A percentile compares a stretch with the other conserved stretches of the same genome.
Evolutionary conservation across 2,113 vertebrate genomes (phyloP).

Genomic region (Tylochromis polylepis): DNA sequence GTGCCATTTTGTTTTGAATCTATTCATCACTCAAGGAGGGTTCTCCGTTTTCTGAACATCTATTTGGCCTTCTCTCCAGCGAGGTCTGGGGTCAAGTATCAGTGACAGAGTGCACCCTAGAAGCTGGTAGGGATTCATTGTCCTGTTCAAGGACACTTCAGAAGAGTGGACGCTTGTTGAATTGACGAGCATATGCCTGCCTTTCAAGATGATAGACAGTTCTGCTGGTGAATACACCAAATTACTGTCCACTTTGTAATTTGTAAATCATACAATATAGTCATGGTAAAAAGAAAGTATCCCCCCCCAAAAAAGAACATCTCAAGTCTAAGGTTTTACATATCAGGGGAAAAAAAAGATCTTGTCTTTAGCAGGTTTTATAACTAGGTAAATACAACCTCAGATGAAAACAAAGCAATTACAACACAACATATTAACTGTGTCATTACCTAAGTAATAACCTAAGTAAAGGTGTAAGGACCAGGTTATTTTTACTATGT

Average conservation of each 20-base stretch:
- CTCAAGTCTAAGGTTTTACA: not conserved
- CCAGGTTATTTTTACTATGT: not conserved
- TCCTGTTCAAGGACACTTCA: slow-evolving; percentile 41
- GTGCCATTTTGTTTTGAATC: not conserved
- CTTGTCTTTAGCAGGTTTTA: not conserved
- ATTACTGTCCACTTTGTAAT: not conserved
- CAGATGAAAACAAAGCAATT: too few species aligned
- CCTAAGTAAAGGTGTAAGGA: not conserved
- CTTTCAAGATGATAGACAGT: slow-evolving; percentile 1
- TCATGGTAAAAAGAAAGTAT: not conserved
- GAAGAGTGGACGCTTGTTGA: not conserved
- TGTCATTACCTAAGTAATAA: not conserved
- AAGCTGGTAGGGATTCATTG: slow-evolving; percentile 2
- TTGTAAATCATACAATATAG: not conserved
- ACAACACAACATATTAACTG: not conserved
- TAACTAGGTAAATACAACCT: too few species aligned
- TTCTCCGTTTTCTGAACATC: slow-evolving; percentile 3
- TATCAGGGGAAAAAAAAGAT: too few species aligned
- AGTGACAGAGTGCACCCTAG: not conserved
- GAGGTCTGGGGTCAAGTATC: slow-evolving; percentile 28
- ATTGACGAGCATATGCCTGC: not conserved
- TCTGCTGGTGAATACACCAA: not conserved
- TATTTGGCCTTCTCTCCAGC: not conserved
- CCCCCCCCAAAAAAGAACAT: not conserved
- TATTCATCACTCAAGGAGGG: slow-evolving; percentile 4